Evolutionary conservation across 2,113 vertebrate genomes (phyloP).

Genomic region (Misgurnus mizolepis): DNA sequence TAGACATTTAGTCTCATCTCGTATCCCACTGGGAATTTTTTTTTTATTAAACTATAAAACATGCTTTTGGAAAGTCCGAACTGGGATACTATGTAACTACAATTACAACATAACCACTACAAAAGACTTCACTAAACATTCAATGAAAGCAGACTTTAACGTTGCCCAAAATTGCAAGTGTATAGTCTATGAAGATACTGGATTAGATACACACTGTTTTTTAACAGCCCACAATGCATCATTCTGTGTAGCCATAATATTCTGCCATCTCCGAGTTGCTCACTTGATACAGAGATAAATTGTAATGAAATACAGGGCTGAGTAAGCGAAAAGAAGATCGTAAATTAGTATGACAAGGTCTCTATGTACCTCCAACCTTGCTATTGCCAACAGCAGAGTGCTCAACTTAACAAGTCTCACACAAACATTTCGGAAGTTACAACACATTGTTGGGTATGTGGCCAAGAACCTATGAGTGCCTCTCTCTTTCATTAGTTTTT

Average conservation of each 20-base stretch:
- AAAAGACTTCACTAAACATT: too few species aligned
- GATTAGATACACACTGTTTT: background rate
- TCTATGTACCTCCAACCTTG: background rate
- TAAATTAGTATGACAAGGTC: background rate
- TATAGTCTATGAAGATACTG: too few species aligned
- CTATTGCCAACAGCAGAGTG: background rate
- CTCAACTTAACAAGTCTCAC: background rate
- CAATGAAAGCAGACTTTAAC: too few species aligned
- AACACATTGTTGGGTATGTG: background rate
- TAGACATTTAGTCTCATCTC: too few species aligned
- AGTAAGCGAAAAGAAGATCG: constrained; percentile 6
- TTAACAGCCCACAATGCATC: background rate
- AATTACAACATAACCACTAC: too few species aligned
- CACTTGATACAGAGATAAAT: background rate
- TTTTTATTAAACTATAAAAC: too few species aligned
- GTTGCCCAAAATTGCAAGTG: too few species aligned
- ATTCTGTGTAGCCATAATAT: background rate
- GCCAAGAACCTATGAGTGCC: background rate
- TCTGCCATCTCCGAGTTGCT: background rate
- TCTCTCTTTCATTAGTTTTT: background rate
- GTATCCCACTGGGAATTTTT: too few species aligned
- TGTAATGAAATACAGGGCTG: background rate
- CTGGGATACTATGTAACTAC: too few species aligned
- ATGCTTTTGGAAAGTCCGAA: too few species aligned
- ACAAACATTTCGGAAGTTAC: background rate